Base-by-base conservation (phyloP, 2,888 invertebrate genomes). In the Drosophila mettleri region DNA sequence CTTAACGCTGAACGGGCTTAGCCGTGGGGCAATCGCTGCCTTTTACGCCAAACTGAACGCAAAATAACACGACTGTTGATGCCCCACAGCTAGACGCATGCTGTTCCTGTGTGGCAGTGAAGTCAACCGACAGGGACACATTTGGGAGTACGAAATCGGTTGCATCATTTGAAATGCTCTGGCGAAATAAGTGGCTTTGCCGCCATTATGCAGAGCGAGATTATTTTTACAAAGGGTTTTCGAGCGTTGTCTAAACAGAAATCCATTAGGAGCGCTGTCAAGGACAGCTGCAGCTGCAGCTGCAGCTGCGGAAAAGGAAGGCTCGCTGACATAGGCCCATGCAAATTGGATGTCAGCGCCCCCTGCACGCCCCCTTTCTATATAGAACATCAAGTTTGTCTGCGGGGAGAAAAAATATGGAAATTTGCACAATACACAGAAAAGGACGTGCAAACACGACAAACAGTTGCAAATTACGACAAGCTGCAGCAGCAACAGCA, bases 401-500 rank as follows among this genome's bases (percentile, higher is more conserved):
- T 46, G 49, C 36, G 68, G 24, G 54, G 43, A 63, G 83, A 68
- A 66, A 74, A 67, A 77, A 61, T n/a, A n/a, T n/a, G 43, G 34
- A 78, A 71, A 86, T 80, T 84, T 86, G 80, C 84, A 84, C 84
- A 86, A 78, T 69, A 86, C 86, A 84, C 69, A 62, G 83, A 86
- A 83, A 67, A 70, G 83, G 86, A 85, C 54, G 83, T 80, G 86
- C 80, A 74, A 83, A 83, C 83, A 82, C 72, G 86, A 78, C 73
- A 83, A 83, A 83, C 83, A 83, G 83, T 78, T 75, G 83, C 86
- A 78, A 80, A 83, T 83, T 85, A 71, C 80, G 36, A 75, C 57
- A 65, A 68, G 59, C 48, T 62, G 68, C 71, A 68, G 14, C 53
- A 52, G 51, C 63, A 60, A 10, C 41, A 55, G 24, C 59, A 64